A percentile compares a stretch with the other conserved stretches of the same genome.
Conservation (phyloP, 1,140 invertebrate species). For the Pogonus chalceus region DNA sequence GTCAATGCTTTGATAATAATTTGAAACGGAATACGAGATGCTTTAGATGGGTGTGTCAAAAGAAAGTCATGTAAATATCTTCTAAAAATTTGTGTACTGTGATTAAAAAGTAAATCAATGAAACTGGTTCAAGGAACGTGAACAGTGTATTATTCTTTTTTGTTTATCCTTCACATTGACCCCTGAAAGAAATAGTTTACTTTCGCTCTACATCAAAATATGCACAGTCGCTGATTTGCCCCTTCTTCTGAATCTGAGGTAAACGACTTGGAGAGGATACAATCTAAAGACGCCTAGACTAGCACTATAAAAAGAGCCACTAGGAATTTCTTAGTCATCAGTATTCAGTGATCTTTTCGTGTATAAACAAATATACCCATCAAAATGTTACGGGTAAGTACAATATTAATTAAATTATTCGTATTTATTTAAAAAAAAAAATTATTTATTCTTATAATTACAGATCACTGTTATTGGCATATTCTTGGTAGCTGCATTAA, state of each 20-base stretch:
- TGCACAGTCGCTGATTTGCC: not conserved
- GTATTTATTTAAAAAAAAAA: not conserved
- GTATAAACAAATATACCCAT: not conserved
- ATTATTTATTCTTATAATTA: not conserved
- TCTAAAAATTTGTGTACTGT: too few species aligned
- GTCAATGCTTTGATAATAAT: too few species aligned
- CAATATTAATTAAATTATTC: not conserved
- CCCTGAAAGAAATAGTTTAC: not conserved
- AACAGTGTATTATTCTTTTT: not conserved
- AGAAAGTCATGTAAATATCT: too few species aligned
- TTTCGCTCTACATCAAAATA: not conserved
- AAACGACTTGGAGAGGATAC: not conserved
- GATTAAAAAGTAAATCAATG: constrained; percentile 2
- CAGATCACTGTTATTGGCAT: not conserved
- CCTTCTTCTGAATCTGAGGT: not conserved
- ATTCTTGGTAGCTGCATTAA: not conserved
- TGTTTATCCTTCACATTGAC: constrained; percentile 5
- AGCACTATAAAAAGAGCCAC: not conserved
- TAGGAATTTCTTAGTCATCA: not conserved
- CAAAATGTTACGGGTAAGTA: not conserved
- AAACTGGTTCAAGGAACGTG: constrained; percentile 4
- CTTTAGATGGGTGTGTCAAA: too few species aligned
- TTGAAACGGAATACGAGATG: too few species aligned
- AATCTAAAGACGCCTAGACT: not conserved
- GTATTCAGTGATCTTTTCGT: not conserved